phyloP scores from a whole-genome alignment of 2,888 invertebrate genomes.

The Volucella zonaria region DNA sequence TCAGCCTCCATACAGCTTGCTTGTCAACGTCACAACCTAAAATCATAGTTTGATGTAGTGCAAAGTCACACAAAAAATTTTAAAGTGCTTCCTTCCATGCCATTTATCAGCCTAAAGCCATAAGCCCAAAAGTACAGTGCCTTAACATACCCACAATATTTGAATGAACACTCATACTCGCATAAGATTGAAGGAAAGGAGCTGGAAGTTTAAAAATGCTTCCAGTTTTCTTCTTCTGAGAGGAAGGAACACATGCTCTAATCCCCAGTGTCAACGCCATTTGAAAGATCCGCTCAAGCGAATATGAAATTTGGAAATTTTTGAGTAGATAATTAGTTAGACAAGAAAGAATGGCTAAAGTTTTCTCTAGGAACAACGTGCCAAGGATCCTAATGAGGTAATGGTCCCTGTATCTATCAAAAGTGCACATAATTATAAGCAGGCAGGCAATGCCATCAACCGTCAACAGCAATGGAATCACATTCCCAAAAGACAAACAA shows the following conservation, averaged over 20 bases:
- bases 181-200: slow-evolving; percentile 18
- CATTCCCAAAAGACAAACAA: slow-evolving; percentile 60
- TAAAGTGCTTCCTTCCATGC: slow-evolving; percentile 6
- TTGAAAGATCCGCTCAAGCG: slow-evolving; percentile 35
- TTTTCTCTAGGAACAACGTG: slow-evolving; percentile 58
- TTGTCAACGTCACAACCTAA: no score
- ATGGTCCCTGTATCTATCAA: slow-evolving; percentile 48
- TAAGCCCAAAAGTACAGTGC: not conserved
- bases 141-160: not conserved
- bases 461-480: slow-evolving; percentile 64
- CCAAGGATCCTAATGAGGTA: slow-evolving; percentile 67
- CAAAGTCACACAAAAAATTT: slow-evolving; percentile 22
- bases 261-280: slow-evolving; percentile 23
- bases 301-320: slow-evolving; percentile 43
- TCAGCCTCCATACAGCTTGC: no score
- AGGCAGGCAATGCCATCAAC: slow-evolving; percentile 45
- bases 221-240: not conserved
- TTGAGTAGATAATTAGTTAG: slow-evolving; percentile 64
- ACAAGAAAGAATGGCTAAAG: slow-evolving; percentile 53
- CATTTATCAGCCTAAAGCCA: slow-evolving; percentile 49
- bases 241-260: slow-evolving; percentile 46
- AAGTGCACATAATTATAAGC: slow-evolving; percentile 61
- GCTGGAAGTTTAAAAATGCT: not conserved
- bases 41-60: not conserved
- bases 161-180: slow-evolving; percentile 21